Base-by-base conservation (phyloP, 2,888 invertebrate species). In the Poecilobothrus nobilitatus region DNA sequence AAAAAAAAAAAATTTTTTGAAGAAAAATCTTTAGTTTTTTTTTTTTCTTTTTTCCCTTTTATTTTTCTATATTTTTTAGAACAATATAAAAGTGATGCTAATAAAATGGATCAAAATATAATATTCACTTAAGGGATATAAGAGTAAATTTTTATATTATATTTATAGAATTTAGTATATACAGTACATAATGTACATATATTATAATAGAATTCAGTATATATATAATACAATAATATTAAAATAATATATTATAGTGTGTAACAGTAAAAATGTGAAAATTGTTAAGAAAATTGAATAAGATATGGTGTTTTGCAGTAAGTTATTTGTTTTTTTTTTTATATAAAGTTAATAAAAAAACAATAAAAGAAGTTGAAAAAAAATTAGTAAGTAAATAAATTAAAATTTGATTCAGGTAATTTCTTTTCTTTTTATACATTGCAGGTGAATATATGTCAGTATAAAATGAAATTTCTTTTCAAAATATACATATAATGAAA, bases 101-200 rank as follows among this genome's bases (percentile, higher is more conserved):
- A 53, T 53, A 53, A 53, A 53, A 53, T 53, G 53, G 53, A 53
- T 53, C 53, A 53, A 53, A 53, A 53, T 27, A 37, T 12, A 53
- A 53, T 53, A 53, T 53, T 53, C 53, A 53, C 53, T 53, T 53
- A 53, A 53, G 53, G 53, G 18, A 53, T 53, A 53, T 53, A 53
- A 12, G 18, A 53, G 53, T 53, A 53, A 18, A 53, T 53, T 53
- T 18, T 53, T 53, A 18, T 18, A 18, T 18, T 53, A 53, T 53
- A 53, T 53, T 53, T 53, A 53, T 53, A 18, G 2, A 4, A 27
- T 27, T 4, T 27, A 27, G 2, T 5, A 27, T 27, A 27, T 27
- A 27, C 27, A 27, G n/a, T n/a, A n/a, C n/a, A n/a, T n/a, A n/a
- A n/a, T n/a, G n/a, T n/a, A n/a, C n/a, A n/a, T 53, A 18, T 18